phyloP scores from a whole-genome alignment of 2,113 vertebrate species.

The Microcebus lehilahytsara region DNA sequence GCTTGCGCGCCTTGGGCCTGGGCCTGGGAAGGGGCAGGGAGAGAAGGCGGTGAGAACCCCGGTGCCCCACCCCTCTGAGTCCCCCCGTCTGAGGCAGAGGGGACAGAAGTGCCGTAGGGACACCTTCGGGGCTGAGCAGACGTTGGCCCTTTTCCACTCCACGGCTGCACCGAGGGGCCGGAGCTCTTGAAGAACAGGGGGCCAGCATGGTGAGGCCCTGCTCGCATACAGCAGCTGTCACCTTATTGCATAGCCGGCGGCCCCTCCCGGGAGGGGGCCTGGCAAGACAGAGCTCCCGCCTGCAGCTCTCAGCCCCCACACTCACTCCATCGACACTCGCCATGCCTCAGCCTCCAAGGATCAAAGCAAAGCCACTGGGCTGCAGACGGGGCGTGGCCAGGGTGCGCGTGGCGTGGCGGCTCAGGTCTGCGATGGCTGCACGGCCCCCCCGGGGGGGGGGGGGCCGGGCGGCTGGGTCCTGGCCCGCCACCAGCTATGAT shows the following conservation, averaged over 20 bases:
- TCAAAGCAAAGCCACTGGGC: background rate
- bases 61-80: background rate
- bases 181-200: slow-evolving; percentile 14
- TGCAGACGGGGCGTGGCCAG: background rate
- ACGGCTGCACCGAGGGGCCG: background rate
- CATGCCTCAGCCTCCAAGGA: background rate
- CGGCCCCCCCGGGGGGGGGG: background rate
- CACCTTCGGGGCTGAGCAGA: no score
- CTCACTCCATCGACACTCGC: background rate
- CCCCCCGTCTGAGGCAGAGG: no score
- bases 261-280: background rate
- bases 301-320: background rate
- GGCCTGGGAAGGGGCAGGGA: slow-evolving; percentile 84
- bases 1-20: slow-evolving; percentile 92
- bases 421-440: background rate
- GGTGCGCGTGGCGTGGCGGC: background rate
- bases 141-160: no score
- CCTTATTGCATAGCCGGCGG: background rate
- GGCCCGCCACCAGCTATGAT: background rate
- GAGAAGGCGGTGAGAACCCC: background rate
- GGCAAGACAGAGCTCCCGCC: background rate
- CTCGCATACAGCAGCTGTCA: fast-evolving
- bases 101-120: no score
- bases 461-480: background rate
- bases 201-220: background rate